Evolutionary conservation across 1,140 invertebrate genomes (phyloP), one percentile per base, ranked within the genome.

Genomic region (Drosophila miranda): DNA sequence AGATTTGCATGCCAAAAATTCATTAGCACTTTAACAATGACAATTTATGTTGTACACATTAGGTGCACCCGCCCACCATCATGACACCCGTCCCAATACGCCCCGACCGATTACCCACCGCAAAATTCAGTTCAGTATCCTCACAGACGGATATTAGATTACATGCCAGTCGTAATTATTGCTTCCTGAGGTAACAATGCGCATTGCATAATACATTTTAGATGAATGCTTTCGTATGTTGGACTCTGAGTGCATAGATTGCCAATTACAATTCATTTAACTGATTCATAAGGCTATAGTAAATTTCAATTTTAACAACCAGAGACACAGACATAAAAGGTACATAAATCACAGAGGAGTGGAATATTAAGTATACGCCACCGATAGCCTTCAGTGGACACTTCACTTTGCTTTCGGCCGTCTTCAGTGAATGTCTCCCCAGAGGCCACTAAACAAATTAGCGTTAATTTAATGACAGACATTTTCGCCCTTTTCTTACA

Each of bases 371-470:
- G 54, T 78, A 72, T 44, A 75, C 55, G 56, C 46, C 54, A 43
- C 51, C 43, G 59, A 60, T 38, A 44, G 50, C 16, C 4, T 56
- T 30, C 51, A 50, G 62, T 57, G 68, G 77, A 46, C 78, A 82
- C 61, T 87, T 87, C 72, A 64, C 26, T 46, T n/a, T 13, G 11
- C 30, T 59, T 62, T 73, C 45, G 11, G 6, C 7, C 21, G 26
- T 41, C 41, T 21, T 34, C 5, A 30, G 42, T 46, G 14, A 71
- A 87, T 87, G 79, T 88, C 83, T 88, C 82, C 82, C 82, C 68
- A 83, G 82, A 88, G 75, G 58, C 83, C 75, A 87, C 82, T 87
- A 87, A 87, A 87, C 82, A 87, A 87, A 87, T 87, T 87, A 87
- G 82, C 83, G 82, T 78, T 88, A 87, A 87, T 87, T 87, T 87